These are phyloP conservation scores for Eulithis testata DNA, from an alignment of 2,888 invertebrate species.

Conservation along the genomic window DNA sequence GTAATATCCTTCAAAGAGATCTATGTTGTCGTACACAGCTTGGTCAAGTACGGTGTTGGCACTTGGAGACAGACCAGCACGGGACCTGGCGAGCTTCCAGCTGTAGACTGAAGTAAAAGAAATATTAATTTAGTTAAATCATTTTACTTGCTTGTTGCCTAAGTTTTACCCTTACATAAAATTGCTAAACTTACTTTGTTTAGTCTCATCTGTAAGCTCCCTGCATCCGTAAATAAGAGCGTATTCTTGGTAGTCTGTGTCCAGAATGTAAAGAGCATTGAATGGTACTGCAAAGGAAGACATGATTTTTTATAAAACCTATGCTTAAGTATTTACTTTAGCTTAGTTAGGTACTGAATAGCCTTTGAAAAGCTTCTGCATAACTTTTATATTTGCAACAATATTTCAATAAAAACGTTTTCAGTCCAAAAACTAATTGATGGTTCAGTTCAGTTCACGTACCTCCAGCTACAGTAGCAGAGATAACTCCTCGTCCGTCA, in stretches of 20 bases:
- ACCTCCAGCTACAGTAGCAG: constrained; percentile 50
- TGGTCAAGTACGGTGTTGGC: constrained; percentile 51
- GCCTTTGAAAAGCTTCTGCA: too few species aligned
- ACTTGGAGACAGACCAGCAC: constrained; percentile 51
- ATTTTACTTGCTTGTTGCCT: too few species aligned
- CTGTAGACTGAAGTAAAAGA: constrained; percentile 64
- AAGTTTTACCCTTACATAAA: too few species aligned
- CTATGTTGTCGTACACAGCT: constrained; percentile 52
- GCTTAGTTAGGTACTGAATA: too few species aligned
- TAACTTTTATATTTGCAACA: too few species aligned
- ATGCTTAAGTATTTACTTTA: too few species aligned
- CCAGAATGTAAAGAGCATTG: constrained; percentile 84
- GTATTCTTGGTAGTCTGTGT: constrained; percentile 86
- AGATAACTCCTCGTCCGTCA: constrained; percentile 60
- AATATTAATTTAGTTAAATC: too few species aligned
- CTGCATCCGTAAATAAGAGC: constrained; percentile 87
- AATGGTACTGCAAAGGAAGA: constrained; percentile 49
- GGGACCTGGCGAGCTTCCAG: constrained; percentile 67
- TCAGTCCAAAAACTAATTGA: too few species aligned
- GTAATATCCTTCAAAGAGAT: constrained; percentile 65
- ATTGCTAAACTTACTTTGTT: constrained; percentile 61
- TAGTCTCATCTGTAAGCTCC: constrained; percentile 48
- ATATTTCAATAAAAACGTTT: too few species aligned
- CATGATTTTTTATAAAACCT: too few species aligned
- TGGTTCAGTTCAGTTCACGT: constrained; percentile 21